A percentile compares a stretch with the other conserved stretches of the same genome.
Conservation (phyloP, 2,797 vertebrate species). For the Eurystomus glaucurus region DNA sequence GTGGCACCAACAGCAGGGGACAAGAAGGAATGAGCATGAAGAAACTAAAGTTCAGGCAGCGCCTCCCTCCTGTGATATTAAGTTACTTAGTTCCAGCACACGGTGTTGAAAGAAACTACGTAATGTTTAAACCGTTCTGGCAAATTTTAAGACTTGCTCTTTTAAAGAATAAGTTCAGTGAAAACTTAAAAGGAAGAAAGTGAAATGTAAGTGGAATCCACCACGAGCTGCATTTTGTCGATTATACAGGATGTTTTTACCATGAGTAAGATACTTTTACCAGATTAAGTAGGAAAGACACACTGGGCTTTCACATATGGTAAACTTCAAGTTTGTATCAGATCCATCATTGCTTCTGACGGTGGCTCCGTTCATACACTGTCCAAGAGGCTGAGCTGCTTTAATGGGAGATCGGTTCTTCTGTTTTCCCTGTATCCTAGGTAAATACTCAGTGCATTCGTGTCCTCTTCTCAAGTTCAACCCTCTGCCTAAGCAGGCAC, state of each 20-base stretch:
- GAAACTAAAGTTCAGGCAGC: constrained; percentile 59
- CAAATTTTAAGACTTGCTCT: not conserved
- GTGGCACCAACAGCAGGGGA: constrained; percentile 47
- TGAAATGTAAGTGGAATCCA: not conserved
- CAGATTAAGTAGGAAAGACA: not conserved
- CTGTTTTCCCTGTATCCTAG: constrained; percentile 70
- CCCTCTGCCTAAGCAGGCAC: constrained; percentile 17
- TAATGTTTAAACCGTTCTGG: not conserved
- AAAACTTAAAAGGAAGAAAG: not conserved
- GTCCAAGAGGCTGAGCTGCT: not conserved
- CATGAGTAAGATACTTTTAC: not conserved
- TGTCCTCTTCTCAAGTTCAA: constrained; percentile 67
- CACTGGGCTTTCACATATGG: not conserved
- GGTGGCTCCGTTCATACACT: not conserved
- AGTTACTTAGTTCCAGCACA: constrained; percentile 28
- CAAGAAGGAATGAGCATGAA: constrained; percentile 50
- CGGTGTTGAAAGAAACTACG: not conserved
- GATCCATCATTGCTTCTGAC: not conserved
- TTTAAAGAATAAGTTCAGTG: not conserved
- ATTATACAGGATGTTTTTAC: not conserved
- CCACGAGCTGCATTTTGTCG: rapidly evolving
- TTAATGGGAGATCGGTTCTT: not conserved
- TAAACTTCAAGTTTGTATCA: not conserved
- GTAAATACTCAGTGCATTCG: constrained; percentile 43
- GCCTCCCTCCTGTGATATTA: constrained; percentile 61